Base-by-base conservation (phyloP, 1,140 invertebrate species). In the Anagrus nilaparvatae region DNA sequence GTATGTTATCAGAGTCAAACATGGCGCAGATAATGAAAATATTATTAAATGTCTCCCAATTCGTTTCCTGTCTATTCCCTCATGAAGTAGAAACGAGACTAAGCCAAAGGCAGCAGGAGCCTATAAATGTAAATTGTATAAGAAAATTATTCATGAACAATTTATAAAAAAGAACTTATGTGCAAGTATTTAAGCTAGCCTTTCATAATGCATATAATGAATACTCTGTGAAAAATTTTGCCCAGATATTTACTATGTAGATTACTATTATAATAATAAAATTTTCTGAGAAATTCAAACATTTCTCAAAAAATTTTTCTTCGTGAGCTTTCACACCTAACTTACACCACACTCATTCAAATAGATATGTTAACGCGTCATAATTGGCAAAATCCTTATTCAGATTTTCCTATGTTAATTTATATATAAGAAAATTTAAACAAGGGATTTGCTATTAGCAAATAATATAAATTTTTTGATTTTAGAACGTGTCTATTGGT, bases 91-190 rank as follows among this genome's bases (percentile, higher is more conserved):
- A 67, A 97, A 98, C 21, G 93, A 96, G 10, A 97, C 93, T 3
- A 99, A 71, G 24, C 95, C 96, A 76, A 99, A 99, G 6, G 96
- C 91, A 18, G 96, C 94, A 4, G 96, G 96, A 10, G 92, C 94
- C 82, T 86, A 53, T 20, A 53, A 40, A 39, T 40, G 17, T 24
- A 18, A 23, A 32, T n/a, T n/a, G n/a, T 5, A 9, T 32, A 32
- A 16, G 4, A 17, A 32, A 16, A 32, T 6, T 6, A 32, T 32
- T 14, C 4, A 32, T 39, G 23, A 39, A 20, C 10, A 5, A 30
- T 37, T 1, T 16, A 36, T 25, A 18, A 34, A 35, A 16, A 4
- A 17, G 20, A 16, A 40, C 16, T 16, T 16, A 3, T 6, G 4
- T 25, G 2, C 3, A 28, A 32, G 23, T 17, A 40, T 37, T 4